Evolutionary conservation across 2,797 vertebrate genomes (phyloP).

Genomic region (Eleutherodactylus coqui): DNA sequence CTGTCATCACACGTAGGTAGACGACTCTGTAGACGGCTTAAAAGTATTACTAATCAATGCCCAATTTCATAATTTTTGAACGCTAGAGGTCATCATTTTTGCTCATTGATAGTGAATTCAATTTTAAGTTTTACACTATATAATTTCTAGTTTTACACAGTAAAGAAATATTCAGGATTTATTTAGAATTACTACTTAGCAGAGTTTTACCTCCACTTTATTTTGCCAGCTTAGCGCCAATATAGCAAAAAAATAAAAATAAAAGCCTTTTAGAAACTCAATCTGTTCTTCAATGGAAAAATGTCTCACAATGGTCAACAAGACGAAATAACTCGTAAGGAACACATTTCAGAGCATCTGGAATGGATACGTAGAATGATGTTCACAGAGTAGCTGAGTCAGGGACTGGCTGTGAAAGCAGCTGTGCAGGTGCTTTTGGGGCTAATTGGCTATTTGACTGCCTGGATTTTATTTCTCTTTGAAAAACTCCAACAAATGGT

Average conservation of each 20-base stretch:
- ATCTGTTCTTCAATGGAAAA: conserved; percentile 35
- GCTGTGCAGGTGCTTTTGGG: conserved; percentile 48
- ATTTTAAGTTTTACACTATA: not conserved
- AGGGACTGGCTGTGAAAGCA: conserved; percentile 40
- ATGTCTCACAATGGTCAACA: conserved; percentile 29
- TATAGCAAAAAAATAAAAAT: conserved; percentile 8
- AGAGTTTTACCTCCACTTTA: not conserved
- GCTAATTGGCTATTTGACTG: conserved; percentile 52
- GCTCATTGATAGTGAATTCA: not conserved
- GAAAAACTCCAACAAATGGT: conserved; percentile 10
- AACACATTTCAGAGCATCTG: conserved; percentile 44
- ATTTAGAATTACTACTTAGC: not conserved
- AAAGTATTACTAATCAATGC: not conserved
- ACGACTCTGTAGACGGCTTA: too few relatives aligned
- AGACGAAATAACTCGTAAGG: conserved; percentile 7
- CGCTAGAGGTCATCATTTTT: not conserved
- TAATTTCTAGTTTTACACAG: not conserved
- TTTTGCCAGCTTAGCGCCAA: not conserved
- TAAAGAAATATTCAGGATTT: not conserved
- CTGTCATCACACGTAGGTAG: too few relatives aligned
- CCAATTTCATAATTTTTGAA: not conserved
- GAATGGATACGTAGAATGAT: conserved; percentile 19
- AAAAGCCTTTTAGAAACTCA: conserved; percentile 4
- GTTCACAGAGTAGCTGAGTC: conserved; percentile 15
- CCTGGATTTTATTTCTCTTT: conserved; percentile 28